A percentile compares a stretch with the other conserved stretches of the same genome.
Conservation (phyloP, 2,888 invertebrate genomes). For the Notodonta ziczac region DNA sequence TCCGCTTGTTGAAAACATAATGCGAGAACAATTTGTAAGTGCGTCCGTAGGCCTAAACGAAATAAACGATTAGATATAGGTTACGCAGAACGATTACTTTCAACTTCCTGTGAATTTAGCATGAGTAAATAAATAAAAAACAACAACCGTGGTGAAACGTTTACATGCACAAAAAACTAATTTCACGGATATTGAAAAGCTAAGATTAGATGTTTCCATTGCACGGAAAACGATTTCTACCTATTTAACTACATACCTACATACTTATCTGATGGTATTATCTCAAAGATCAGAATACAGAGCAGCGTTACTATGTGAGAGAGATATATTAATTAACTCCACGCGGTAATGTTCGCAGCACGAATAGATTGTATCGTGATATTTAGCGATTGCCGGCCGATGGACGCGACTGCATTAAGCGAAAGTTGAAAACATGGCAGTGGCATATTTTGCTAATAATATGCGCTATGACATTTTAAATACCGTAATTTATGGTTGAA, state of each 20-base stretch:
- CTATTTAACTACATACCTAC: neutral
- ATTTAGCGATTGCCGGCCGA: conserved; percentile 26
- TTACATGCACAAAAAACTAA: neutral
- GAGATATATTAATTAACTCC: conserved; percentile 13
- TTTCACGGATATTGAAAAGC: neutral
- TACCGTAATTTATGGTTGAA: no score
- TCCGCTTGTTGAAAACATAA: neutral
- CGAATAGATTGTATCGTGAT: conserved; percentile 32
- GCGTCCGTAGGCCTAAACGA: no score
- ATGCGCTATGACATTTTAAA: neutral
- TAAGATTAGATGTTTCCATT: neutral
- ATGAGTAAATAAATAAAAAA: no score
- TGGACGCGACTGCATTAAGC: conserved; percentile 38
- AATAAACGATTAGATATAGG: no score
- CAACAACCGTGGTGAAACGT: no score
- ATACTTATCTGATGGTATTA: conserved; percentile 11
- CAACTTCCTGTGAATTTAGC: no score
- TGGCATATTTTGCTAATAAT: neutral
- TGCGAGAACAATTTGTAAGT: no score
- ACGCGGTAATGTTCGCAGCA: conserved; percentile 36
- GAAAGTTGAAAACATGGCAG: conserved; percentile 29
- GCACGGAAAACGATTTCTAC: neutral
- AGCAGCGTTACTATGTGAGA: conserved; percentile 24
- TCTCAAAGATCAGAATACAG: conserved; percentile 33
- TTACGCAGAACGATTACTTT: no score